phyloP scores from a whole-genome alignment of 1,140 invertebrate species.

The Cydia pomonella region DNA sequence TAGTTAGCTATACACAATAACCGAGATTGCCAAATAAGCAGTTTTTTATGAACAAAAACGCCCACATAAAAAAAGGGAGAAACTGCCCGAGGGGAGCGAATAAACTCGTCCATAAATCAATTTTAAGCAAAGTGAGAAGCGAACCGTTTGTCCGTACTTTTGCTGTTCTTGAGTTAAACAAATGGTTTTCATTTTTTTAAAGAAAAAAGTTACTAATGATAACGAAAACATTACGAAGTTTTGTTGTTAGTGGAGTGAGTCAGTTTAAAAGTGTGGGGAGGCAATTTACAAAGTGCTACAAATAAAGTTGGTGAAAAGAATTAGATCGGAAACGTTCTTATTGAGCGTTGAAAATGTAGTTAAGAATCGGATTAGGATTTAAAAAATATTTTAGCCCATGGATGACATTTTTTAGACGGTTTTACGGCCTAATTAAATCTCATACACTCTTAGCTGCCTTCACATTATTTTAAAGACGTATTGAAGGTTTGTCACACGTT shows the following conservation, averaged over 20 bases:
- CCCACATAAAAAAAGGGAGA: neutral
- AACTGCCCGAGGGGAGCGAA: constrained; percentile 33
- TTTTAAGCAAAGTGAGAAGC: constrained; percentile 42
- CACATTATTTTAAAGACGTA: too few relatives aligned
- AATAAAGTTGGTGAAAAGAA: neutral
- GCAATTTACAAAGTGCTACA: constrained; percentile 8
- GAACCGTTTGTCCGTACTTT: constrained; percentile 31
- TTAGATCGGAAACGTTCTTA: neutral
- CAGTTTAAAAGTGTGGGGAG: neutral
- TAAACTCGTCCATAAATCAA: constrained; percentile 52
- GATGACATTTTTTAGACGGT: too few relatives aligned
- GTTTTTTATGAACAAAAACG: constrained; percentile 28
- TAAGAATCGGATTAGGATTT: too few relatives aligned
- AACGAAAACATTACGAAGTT: constrained; percentile 6
- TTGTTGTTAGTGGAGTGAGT: constrained; percentile 7
- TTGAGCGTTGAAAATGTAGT: too few relatives aligned
- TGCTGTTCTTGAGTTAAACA: constrained; percentile 32
- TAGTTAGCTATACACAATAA: neutral
- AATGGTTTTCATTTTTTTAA: constrained; percentile 28
- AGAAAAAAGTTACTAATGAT: constrained; percentile 13
- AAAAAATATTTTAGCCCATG: too few relatives aligned
- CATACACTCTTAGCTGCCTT: too few relatives aligned
- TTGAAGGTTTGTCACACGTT: too few relatives aligned
- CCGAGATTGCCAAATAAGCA: constrained; percentile 7
- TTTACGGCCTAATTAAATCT: too few relatives aligned